Base-by-base conservation (phyloP, 2,797 vertebrate genomes). In the Muraenolepis orangiensis region DNA sequence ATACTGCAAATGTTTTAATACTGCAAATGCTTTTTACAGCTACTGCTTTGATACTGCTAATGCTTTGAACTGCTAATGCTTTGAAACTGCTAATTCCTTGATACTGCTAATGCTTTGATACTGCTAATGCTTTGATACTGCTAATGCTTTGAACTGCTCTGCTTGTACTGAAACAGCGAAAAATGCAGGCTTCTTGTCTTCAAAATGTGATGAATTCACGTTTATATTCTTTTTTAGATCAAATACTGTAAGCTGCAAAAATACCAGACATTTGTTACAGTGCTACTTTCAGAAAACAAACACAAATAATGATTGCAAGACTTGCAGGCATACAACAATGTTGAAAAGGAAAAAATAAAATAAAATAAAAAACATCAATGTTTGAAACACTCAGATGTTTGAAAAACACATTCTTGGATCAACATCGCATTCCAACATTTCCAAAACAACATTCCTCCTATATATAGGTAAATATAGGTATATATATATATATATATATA, bases 301-400 rank as follows among this genome's bases (percentile, higher is more conserved):
- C 57, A 20, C 7, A 57, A 57, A 57, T 57, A n/a, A 4, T 26
- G 12, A 26, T 26, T 64, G 57, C 23, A 64, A n/a, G 10, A 12
- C n/a, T 64, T 64, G 57, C 57, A 64, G 57, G 23, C n/a, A 64
- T 23, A 64, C 57, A 64, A 26, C 57, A 26, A 23, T 26, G 57
- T 64, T 64, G 57, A 64, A 26, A 64, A 28, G 30, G 30, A 67
- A 67, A n/a, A 14, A 30, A 67, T 66, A 66, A 66, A 66, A 66
- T 66, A 0, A 4, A n/a, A 2, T 61, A 23, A 10, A 1, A 5
- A 66, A 66, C 26, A 23, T 28, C 61, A 66, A 61, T 23, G 51
- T 20, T 20, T 6, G 20, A 1, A 26, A 23, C 8, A 26, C 18
- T 61, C 18, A 64, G 57, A 6, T 64, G 40, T 14, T 42, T 2